phyloP scores from a whole-genome alignment of 2,113 vertebrate genomes.

The Bettongia penicillata region DNA sequence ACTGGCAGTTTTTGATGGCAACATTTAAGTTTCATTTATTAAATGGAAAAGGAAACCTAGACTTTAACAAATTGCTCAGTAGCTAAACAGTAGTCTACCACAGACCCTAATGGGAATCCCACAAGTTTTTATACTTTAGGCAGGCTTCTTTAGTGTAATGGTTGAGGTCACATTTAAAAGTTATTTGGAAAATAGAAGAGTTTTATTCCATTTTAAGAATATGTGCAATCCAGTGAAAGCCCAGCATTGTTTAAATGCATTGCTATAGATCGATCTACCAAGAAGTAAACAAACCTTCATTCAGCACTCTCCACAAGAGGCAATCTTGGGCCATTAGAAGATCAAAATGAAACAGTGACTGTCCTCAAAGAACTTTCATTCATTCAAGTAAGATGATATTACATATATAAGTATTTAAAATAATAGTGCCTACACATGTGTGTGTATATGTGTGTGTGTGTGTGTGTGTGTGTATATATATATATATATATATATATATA shows the following conservation, averaged over 20 bases:
- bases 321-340: background rate
- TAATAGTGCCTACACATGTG: too few species aligned
- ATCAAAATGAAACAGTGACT: background rate
- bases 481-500: background rate
- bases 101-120: slow-evolving; percentile 51
- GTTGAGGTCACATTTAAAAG: slow-evolving; percentile 67
- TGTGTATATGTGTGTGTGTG: too few species aligned
- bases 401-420: too few species aligned
- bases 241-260: slow-evolving; percentile 24
- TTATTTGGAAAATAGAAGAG: background rate
- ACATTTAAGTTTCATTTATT: slow-evolving; percentile 82
- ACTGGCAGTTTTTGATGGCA: slow-evolving; percentile 78
- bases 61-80: slow-evolving; percentile 80
- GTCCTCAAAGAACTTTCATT: too few species aligned
- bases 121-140: slow-evolving; percentile 68
- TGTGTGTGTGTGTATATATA: too few species aligned
- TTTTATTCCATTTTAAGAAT: slow-evolving; percentile 16
- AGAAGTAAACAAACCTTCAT: background rate
- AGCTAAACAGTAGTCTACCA: slow-evolving; percentile 76
- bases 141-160: slow-evolving; percentile 58
- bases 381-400: too few species aligned
- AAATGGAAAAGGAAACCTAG: slow-evolving; percentile 77
- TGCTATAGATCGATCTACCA: background rate
- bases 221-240: slow-evolving; percentile 14
- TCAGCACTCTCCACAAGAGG: background rate